Evolutionary conservation across 2,888 invertebrate genomes (phyloP), one percentile per base, ranked within the genome.

Genomic region (Amorpha juglandis): DNA sequence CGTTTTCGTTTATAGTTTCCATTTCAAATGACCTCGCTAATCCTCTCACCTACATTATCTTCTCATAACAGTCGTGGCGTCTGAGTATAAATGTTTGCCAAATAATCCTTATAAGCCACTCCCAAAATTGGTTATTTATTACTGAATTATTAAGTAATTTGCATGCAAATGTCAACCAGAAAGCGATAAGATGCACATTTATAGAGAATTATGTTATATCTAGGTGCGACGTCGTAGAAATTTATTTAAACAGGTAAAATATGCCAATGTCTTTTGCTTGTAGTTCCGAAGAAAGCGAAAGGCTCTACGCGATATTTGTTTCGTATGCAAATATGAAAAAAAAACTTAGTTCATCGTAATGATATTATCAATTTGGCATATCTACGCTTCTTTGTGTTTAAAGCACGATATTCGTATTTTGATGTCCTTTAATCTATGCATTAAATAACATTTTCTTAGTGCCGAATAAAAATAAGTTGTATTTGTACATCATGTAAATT

Each of bases 271-370:
- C 19, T 50, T 48, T 19, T 19, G 19, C 19, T 50, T 50, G 9
- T 48, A 48, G 48, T 48, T 48, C 0, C 9, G 50, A 19, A 50
- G 50, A 50, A 50, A 50, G 50, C 50, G 50, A 50, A 50, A 50
- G 50, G 4, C 50, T 50, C 50, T 19, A 9, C 19, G 19, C 19
- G 19, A 50, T 50, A 50, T 19, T 9, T 19, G 50, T 50, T 19
- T 19, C 7, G 16, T 50, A 19, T 19, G 50, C 50, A 50, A 48
- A 48, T 50, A 27, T 27, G 1, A 27, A 3, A 4, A 27, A 27
- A 27, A 27, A 27, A 27, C 27, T 27, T 27, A 4, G 27, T 27
- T 27, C 4, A 4, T 27, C 27, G 27, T 27, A 4, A 27, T 27
- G 27, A 4, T 3, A 27, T 1, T 27, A 27, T 27, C 4, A 27